Evolutionary conservation across 2,888 invertebrate genomes (phyloP), one percentile per base, ranked within the genome.

Genomic region (Mamestra brassicae): DNA sequence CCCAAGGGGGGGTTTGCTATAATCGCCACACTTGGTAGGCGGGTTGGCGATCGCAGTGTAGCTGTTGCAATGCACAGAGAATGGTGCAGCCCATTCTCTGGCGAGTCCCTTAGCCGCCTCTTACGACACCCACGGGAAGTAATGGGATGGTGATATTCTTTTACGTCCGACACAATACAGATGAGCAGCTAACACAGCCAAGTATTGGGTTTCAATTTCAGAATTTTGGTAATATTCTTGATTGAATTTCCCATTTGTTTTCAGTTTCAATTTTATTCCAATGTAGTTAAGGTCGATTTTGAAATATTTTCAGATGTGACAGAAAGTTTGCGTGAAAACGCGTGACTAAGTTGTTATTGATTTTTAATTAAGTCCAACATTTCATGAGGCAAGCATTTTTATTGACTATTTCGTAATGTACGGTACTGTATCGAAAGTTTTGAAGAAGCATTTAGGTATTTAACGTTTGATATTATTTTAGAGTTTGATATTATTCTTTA

Each of bases 291-390:
- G 70, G 66, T 74, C 38, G 34, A 47, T 47, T 66, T 71, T 70
- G 4, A 63, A 55, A 57, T 70, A 61, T 58, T 74, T 17, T 13
- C 17, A n/a, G n/a, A 8, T 17, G 3, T 7, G 52, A 8, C 13
- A 36, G 34, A 81, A 72, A 81, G 61, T 72, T 73, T 15, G 64
- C 50, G 52, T 85, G 70, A 67, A 81, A 78, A 74, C 64, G 74
- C 74, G 74, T 84, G 64, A 74, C 62, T 55, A 71, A 72, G 72
- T 74, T 71, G 42, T 55, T 85, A 85, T 85, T 84, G 80, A 84
- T 85, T 84, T 79, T 74, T 65, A 84, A 84, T 84, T 79, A 77
- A 65, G 73, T 42, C 36, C 65, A 2, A 74, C 34, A 69, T 76
- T 76, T 71, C 36, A 74, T 36, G 81, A 66, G 69, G 76, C 67